Percentiles rank a stretch among this genome's conserved stretches.
Conservation (phyloP, 2,888 invertebrate species). For the Coleophora deauratella region DNA sequence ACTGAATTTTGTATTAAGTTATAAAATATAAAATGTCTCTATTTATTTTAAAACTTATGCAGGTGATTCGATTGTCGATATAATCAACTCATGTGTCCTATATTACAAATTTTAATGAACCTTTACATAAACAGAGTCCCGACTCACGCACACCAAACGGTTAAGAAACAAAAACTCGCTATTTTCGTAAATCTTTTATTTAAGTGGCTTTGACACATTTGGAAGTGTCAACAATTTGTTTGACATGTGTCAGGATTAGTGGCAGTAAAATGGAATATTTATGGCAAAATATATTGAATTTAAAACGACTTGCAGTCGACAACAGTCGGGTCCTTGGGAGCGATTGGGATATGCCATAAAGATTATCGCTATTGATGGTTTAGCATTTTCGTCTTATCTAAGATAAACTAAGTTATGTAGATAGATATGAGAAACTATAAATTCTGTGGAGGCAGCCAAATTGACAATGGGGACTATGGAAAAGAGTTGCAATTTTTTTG, state of each 20-base stretch:
- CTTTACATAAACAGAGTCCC: too few relatives aligned
- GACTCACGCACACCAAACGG: neutral
- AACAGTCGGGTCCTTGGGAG: neutral
- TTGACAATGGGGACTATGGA: too few relatives aligned
- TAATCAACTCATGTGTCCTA: too few relatives aligned
- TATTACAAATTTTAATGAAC: too few relatives aligned
- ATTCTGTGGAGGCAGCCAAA: too few relatives aligned
- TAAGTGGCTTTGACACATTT: conserved; percentile 33
- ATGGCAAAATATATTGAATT: conserved; percentile 40
- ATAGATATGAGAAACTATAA: too few relatives aligned
- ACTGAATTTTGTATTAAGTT: too few relatives aligned
- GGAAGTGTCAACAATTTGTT: conserved; percentile 45
- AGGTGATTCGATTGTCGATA: too few relatives aligned
- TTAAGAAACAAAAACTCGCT: neutral
- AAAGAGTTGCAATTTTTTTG: too few relatives aligned
- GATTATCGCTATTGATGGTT: conserved; percentile 4
- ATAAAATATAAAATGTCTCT: too few relatives aligned
- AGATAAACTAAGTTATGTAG: too few relatives aligned
- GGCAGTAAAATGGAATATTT: conserved; percentile 38
- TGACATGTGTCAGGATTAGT: conserved; percentile 45
- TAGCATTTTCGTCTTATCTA: neutral
- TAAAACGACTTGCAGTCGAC: conserved; percentile 31
- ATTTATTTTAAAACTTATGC: too few relatives aligned
- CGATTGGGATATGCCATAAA: conserved; percentile 3
- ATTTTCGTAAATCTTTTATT: conserved; percentile 25